These are phyloP conservation scores for Chloromyia formosa DNA, from an alignment of 2,888 invertebrate species.

Conservation along the genomic window DNA sequence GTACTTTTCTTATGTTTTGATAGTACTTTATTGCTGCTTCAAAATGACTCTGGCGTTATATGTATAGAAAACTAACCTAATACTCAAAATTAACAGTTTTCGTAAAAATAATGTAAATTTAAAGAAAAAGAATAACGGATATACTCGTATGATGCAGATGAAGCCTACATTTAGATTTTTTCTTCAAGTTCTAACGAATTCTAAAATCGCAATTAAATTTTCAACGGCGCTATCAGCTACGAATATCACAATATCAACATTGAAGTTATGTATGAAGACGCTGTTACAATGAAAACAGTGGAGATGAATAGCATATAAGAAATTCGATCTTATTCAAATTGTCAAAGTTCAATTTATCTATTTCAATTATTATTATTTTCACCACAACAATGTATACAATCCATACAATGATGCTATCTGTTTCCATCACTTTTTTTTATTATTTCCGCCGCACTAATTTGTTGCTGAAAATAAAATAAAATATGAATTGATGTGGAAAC, in stretches of 20 bases:
- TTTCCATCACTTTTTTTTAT: conserved; percentile 65
- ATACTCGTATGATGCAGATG: too few species aligned
- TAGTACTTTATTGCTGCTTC: too few species aligned
- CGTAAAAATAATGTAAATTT: too few species aligned
- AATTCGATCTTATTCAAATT: background rate
- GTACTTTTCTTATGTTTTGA: too few species aligned
- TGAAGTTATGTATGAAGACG: background rate
- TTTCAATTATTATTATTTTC: conserved; percentile 63
- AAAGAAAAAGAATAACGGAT: too few species aligned
- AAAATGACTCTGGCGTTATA: too few species aligned
- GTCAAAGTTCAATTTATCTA: background rate
- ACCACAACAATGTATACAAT: conserved; percentile 75
- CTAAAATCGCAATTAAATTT: background rate
- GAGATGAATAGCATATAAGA: background rate
- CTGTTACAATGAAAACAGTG: background rate
- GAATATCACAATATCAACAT: conserved; percentile 2
- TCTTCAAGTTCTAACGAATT: background rate
- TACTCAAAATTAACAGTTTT: too few species aligned
- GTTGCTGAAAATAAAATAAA: conserved; percentile 54
- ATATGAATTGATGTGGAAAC: too few species aligned
- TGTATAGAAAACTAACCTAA: too few species aligned
- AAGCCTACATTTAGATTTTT: background rate
- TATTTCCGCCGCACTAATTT: conserved; percentile 61
- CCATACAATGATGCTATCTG: conserved; percentile 77
- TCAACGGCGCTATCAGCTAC: background rate